Evolutionary conservation across 2,888 invertebrate species (phyloP).

Genomic region (Drosophila atroscutellata): DNA sequence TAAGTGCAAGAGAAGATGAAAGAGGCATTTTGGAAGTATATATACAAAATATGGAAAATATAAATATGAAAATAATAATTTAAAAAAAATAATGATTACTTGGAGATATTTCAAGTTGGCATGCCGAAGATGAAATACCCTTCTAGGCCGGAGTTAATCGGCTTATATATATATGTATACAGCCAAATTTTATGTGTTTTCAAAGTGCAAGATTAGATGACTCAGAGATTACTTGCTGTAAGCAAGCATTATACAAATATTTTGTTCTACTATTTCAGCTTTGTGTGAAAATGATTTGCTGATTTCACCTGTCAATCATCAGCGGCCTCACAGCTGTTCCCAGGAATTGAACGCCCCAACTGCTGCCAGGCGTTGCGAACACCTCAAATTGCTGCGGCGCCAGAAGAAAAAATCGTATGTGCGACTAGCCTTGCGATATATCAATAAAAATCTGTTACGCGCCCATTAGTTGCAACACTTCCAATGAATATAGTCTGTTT

Average conservation of each 20-base stretch:
- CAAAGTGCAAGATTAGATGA: background rate
- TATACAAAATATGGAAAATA: background rate
- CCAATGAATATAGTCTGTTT: background rate
- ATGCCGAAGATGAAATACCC: background rate
- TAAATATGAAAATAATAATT: background rate
- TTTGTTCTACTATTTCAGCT: slow-evolving; percentile 27
- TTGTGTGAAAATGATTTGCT: slow-evolving; percentile 42
- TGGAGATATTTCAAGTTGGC: background rate
- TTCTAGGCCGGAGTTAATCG: background rate
- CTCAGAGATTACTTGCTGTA: background rate
- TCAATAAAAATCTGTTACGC: slow-evolving; percentile 40
- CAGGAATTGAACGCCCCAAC: slow-evolving; percentile 32
- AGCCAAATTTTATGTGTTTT: background rate
- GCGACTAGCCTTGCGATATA: slow-evolving; percentile 47
- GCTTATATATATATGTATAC: no score
- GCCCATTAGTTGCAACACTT: slow-evolving; percentile 21
- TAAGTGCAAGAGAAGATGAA: slow-evolving; percentile 20
- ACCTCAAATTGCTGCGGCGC: slow-evolving; percentile 49
- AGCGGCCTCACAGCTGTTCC: slow-evolving; percentile 48
- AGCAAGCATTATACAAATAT: background rate
- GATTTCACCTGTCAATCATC: slow-evolving; percentile 35
- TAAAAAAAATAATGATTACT: background rate
- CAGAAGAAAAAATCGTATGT: slow-evolving; percentile 61
- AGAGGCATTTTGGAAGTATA: background rate
- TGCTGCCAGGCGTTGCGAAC: slow-evolving; percentile 42